Conservation (phyloP, 2,113 vertebrate species). For the Myotis davidii region DNA sequence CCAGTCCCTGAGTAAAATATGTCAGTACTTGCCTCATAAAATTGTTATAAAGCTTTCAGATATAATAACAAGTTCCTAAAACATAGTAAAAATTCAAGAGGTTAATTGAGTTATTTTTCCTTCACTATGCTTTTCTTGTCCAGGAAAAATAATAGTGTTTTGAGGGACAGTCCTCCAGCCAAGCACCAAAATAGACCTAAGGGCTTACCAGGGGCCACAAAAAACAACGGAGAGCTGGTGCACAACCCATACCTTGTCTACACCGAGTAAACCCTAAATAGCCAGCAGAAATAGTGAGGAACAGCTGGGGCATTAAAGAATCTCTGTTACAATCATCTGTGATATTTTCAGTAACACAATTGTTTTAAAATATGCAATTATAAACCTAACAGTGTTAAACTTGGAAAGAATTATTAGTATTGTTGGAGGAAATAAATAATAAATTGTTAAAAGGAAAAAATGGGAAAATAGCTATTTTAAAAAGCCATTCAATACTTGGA, state of each 20-base stretch:
- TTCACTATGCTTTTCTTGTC: background rate
- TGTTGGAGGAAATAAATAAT: slow-evolving; percentile 37
- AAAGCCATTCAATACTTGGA: background rate
- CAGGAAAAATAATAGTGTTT: background rate
- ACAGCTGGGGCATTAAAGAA: background rate
- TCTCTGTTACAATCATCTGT: background rate
- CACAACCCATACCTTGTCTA: background rate
- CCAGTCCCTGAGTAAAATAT: background rate
- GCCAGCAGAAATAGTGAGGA: slow-evolving; percentile 3
- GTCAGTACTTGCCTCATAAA: background rate
- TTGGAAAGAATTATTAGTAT: slow-evolving; percentile 36
- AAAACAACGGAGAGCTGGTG: background rate
- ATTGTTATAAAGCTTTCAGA: background rate
- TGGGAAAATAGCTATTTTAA: background rate
- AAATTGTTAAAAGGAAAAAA: background rate
- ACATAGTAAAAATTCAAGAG: background rate
- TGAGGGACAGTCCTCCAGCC: background rate
- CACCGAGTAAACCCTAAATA: background rate
- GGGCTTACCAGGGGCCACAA: background rate
- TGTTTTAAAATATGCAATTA: slow-evolving; percentile 53
- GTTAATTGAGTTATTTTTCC: slow-evolving; percentile 15
- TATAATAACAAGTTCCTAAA: background rate
- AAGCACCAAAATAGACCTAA: background rate
- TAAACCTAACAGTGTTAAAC: slow-evolving; percentile 17
- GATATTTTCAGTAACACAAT: background rate